A percentile compares a stretch with the other conserved stretches of the same genome.
These are phyloP conservation scores for Sebastes umbrosus DNA, from an alignment of 2,797 vertebrate genomes.

Conservation along the genomic window DNA sequence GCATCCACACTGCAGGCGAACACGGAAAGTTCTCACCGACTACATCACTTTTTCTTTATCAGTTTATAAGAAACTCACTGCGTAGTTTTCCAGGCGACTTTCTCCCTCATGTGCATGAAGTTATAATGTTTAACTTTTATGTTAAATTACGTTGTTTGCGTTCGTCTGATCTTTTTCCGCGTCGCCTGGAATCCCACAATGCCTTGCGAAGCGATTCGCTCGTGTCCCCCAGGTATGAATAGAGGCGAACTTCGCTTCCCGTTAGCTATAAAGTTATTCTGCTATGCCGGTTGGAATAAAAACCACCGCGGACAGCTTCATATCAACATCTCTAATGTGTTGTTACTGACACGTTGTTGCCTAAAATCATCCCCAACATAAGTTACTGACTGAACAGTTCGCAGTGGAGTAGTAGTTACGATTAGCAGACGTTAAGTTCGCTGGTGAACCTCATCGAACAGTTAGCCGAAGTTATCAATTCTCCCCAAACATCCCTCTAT, in stretches of 20 bases:
- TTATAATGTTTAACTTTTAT: not conserved
- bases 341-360: not conserved
- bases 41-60: not conserved
- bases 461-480: not conserved
- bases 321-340: not conserved
- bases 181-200: not conserved
- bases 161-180: not conserved
- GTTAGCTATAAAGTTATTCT: not conserved
- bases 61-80: not conserved
- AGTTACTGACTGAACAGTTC: not conserved
- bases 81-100: not conserved
- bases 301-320: accelerated
- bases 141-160: not conserved
- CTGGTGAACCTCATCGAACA: not conserved
- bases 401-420: not conserved
- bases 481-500: too few species aligned
- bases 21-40: not conserved
- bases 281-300: not conserved
- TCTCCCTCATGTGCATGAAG: not conserved
- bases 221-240: not conserved
- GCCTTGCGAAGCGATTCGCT: not conserved
- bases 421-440: constrained; percentile 30
- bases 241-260: not conserved
- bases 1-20: not conserved
- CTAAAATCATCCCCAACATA: not conserved